phyloP scores from a whole-genome alignment of 1,140 invertebrate species.

The Drosophila orosa region DNA sequence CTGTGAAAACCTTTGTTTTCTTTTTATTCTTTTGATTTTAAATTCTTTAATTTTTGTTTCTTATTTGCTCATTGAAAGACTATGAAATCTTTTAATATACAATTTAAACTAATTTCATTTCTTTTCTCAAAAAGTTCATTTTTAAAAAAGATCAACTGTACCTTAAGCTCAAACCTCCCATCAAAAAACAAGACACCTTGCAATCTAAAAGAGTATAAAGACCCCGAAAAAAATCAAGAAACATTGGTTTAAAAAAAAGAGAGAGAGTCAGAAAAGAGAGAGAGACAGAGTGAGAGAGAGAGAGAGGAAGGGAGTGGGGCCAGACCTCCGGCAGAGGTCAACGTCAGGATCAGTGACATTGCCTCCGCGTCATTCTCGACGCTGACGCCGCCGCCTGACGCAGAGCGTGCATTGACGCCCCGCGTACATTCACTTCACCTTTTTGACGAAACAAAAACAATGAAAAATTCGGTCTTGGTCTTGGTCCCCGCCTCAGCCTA shows the following conservation, averaged over 20 bases:
- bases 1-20: too few species aligned
- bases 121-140: background rate
- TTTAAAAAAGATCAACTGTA: background rate
- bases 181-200: background rate
- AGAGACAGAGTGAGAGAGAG: background rate
- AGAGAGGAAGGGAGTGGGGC: conserved; percentile 23
- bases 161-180: background rate
- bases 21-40: too few species aligned
- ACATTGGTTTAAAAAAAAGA: conserved; percentile 2
- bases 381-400: conserved; percentile 28
- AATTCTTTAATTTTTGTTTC: too few species aligned
- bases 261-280: background rate
- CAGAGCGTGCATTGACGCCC: conserved; percentile 49
- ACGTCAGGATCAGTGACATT: conserved; percentile 53
- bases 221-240: conserved; percentile 1
- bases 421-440: conserved; percentile 47
- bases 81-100: background rate
- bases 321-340: conserved; percentile 50
- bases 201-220: conserved; percentile 4
- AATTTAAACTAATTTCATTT: background rate
- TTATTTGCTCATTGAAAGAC: too few species aligned
- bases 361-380: conserved; percentile 42
- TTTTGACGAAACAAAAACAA: conserved; percentile 33
- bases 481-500: conserved; percentile 24
- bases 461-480: conserved; percentile 31